A percentile compares a stretch with the other conserved stretches of the same genome.
Evolutionary conservation across 2,113 vertebrate species (phyloP).

Genomic region (Scomber scombrus): DNA sequence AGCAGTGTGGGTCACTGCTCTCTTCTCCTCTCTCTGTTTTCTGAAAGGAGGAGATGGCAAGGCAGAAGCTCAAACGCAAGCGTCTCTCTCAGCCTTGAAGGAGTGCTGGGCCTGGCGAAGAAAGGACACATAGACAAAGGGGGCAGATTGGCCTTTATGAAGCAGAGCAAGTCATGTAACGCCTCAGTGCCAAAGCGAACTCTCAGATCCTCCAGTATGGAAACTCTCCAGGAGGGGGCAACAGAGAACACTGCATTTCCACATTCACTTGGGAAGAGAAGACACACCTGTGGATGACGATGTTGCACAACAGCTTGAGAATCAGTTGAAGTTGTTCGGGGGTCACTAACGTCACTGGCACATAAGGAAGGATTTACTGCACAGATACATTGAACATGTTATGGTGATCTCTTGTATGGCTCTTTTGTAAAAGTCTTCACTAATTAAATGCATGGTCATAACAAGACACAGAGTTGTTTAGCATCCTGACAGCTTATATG

Average conservation of each 20-base stretch:
- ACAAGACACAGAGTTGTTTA: slow-evolving; percentile 34
- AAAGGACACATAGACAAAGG: slow-evolving; percentile 50
- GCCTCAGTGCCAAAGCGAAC: slow-evolving; percentile 54
- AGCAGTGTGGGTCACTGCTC: slow-evolving; percentile 69
- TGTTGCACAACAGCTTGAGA: slow-evolving; percentile 32
- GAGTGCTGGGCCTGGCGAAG: slow-evolving; percentile 8
- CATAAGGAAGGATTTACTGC: slow-evolving; percentile 70
- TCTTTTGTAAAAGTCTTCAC: slow-evolving; percentile 53
- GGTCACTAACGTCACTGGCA: slow-evolving; percentile 73
- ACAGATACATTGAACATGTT: slow-evolving; percentile 50
- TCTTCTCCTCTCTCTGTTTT: slow-evolving; percentile 76
- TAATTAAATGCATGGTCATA: slow-evolving; percentile 63
- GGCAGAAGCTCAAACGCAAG: slow-evolving; percentile 83
- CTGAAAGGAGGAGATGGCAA: slow-evolving; percentile 80
- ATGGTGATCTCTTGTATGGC: slow-evolving; percentile 52
- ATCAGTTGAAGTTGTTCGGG: slow-evolving; percentile 46
- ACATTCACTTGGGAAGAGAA: slow-evolving; percentile 56
- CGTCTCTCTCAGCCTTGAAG: slow-evolving; percentile 82
- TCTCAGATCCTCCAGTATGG: slow-evolving; percentile 62
- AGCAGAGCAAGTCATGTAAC: slow-evolving; percentile 48
- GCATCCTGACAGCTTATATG: slow-evolving; percentile 45
- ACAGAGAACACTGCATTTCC: slow-evolving; percentile 64
- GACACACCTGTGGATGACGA: slow-evolving; percentile 45
- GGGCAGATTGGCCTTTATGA: slow-evolving; percentile 52
- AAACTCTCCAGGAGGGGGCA: slow-evolving; percentile 67